A percentile compares a stretch with the other conserved stretches of the same genome.
phyloP scores from a whole-genome alignment of 2,113 vertebrate species.

The Ammodytes marinus region DNA sequence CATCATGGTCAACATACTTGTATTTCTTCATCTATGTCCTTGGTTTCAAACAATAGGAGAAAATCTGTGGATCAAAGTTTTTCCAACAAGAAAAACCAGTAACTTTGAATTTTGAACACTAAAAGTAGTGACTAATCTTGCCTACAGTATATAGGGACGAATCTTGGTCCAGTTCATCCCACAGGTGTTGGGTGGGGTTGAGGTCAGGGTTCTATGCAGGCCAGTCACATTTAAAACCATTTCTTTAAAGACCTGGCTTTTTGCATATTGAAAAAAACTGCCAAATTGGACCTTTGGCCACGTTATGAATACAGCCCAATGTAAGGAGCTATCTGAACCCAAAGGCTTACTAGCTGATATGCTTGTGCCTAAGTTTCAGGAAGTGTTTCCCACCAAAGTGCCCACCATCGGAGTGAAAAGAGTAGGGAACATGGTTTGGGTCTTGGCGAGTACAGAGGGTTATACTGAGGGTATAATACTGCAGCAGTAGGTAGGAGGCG shows the following conservation, averaged over 20 bases:
- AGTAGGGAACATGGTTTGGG: background rate
- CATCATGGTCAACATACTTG: background rate
- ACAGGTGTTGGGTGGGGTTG: background rate
- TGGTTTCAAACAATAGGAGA: background rate
- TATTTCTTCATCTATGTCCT: background rate
- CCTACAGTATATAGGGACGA: background rate
- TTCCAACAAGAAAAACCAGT: background rate
- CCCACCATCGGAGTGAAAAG: background rate
- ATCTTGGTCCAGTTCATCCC: background rate
- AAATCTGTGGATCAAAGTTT: background rate
- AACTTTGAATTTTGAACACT: background rate
- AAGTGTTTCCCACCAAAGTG: constrained; percentile 29
- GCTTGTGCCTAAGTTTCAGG: background rate
- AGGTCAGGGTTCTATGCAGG: background rate
- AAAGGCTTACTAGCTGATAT: background rate
- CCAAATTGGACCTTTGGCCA: background rate
- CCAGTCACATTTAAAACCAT: background rate
- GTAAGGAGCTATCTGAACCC: background rate
- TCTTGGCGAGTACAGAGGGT: constrained; percentile 19
- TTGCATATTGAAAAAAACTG: too few relatives aligned
- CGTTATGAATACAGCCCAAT: too few relatives aligned
- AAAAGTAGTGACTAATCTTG: too few relatives aligned
- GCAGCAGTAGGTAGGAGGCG: constrained; percentile 9
- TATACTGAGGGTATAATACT: constrained; percentile 60
- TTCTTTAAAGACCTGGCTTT: too few relatives aligned